Conservation (phyloP, 2,113 vertebrate species). For the Glaucomys volans region DNA sequence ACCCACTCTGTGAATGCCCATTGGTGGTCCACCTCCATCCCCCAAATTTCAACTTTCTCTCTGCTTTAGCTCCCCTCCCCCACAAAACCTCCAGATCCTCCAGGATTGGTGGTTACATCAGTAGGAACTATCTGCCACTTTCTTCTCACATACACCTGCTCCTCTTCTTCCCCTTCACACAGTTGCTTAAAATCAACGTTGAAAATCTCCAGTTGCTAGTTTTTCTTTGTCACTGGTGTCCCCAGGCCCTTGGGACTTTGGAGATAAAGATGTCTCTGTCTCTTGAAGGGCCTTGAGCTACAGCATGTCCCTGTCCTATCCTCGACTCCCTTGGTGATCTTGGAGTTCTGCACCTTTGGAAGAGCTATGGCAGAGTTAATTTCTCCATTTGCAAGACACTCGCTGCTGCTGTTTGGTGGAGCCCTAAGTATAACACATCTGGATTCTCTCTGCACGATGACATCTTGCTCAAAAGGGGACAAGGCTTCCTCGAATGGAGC, state of each 20-base stretch:
- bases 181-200: neutral
- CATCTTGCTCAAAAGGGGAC: neutral
- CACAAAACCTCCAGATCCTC: neutral
- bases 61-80: neutral
- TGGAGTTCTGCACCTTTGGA: neutral
- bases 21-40: neutral
- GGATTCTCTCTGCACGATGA: neutral
- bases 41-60: too few relatives aligned
- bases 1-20: neutral
- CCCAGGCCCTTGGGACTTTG: neutral
- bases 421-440: neutral
- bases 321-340: neutral
- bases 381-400: neutral
- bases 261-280: neutral
- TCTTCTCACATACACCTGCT: neutral
- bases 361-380: neutral
- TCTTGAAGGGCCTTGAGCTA: neutral
- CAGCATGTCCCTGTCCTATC: neutral
- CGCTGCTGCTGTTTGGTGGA: neutral
- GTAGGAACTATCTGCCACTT: neutral
- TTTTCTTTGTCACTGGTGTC: neutral
- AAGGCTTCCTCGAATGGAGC: neutral
- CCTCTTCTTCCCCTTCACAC: neutral
- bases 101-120: neutral
- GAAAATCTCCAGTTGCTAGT: neutral